Evolutionary conservation across 2,113 vertebrate species (phyloP), one percentile per base, ranked within the genome.

Genomic region (Chaetorhynchus papuensis): DNA sequence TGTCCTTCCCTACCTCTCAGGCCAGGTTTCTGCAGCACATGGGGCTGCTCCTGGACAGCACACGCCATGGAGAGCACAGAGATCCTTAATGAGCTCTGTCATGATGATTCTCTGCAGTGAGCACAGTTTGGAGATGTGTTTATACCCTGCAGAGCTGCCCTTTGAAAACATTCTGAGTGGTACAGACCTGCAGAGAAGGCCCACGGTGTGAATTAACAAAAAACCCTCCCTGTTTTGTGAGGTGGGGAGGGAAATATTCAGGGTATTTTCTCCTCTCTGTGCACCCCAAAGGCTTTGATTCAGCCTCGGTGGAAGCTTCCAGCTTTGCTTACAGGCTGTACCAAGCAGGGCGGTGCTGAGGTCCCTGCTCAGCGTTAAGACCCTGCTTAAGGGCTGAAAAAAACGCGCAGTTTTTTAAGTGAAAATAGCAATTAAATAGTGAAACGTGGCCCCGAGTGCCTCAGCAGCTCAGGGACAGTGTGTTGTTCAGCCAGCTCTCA

Each of bases 21-120:
- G 15, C 39, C 68, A 10, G 9, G 0, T 60, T 82, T 64, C 52
- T 77, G 9, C 16, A 91, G 76, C 83, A 54, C 15, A 3, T 26
- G 81, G 82, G 27, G 50, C 85, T 75, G 56, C 85, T 97, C 96
- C 97, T 97, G 95, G 85, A 26, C 87, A 94, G 86, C 97, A 86
- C n/a, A 80, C 93, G 91, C 83, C 75, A 13, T 6, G 4, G 23
- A 66, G 66, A 93, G 66, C 84, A 54, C 49, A 68, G 72, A 63
- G 68, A 77, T 23, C 49, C 84, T 28, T 61, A 57, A 77, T 88
- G 52, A 31, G 39, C 93, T 6, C 4, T 87, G 93, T 88, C 83
- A 22, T 13, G 86, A 37, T 41, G 87, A 66, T 80, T 95, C 90
- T 92, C 89, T 59, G 47, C 44, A 94, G 74, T 30, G 90, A 79